phyloP scores from a whole-genome alignment of 2,888 invertebrate genomes.

The Drosophila neonasuta region DNA sequence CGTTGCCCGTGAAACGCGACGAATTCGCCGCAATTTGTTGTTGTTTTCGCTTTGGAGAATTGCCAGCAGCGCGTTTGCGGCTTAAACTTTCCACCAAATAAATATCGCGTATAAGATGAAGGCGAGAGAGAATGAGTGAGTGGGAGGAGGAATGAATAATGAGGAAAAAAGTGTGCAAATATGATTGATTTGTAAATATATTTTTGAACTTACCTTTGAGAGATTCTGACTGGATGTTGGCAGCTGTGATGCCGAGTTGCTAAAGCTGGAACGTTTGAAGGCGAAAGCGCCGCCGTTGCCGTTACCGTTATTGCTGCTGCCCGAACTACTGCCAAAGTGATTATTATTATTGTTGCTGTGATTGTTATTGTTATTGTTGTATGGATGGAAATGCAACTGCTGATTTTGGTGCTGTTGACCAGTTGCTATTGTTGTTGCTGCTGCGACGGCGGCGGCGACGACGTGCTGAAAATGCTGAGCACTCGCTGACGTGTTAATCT shows the following conservation, averaged over 20 bases:
- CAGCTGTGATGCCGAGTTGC: conserved; percentile 60
- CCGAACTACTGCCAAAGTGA: conserved; percentile 39
- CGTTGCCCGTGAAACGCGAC: conserved; percentile 23
- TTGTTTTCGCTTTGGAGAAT: conserved; percentile 11
- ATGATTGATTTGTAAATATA: neutral
- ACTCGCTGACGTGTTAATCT: conserved; percentile 33
- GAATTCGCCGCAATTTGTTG: conserved; percentile 20
- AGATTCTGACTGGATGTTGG: conserved; percentile 52
- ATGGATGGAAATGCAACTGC: conserved; percentile 41
- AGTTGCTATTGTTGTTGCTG: conserved; percentile 69
- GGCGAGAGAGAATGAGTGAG: conserved; percentile 2
- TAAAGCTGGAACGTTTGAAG: conserved; percentile 65
- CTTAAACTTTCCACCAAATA: conserved; percentile 16
- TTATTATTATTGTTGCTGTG: conserved; percentile 38
- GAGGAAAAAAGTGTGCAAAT: conserved; percentile 7
- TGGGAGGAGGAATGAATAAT: neutral
- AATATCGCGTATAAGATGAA: neutral
- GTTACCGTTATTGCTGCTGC: conserved; percentile 47
- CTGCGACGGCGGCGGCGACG: conserved; percentile 69
- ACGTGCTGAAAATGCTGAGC: conserved; percentile 69
- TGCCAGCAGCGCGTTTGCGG: conserved; percentile 26
- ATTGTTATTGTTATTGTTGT: conserved; percentile 37
- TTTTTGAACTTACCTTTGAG: conserved; percentile 60
- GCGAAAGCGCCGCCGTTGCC: conserved; percentile 33
- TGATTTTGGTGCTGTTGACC: conserved; percentile 60